Evolutionary conservation across 2,888 invertebrate genomes (phyloP).

Genomic region (Apantesis nais): DNA sequence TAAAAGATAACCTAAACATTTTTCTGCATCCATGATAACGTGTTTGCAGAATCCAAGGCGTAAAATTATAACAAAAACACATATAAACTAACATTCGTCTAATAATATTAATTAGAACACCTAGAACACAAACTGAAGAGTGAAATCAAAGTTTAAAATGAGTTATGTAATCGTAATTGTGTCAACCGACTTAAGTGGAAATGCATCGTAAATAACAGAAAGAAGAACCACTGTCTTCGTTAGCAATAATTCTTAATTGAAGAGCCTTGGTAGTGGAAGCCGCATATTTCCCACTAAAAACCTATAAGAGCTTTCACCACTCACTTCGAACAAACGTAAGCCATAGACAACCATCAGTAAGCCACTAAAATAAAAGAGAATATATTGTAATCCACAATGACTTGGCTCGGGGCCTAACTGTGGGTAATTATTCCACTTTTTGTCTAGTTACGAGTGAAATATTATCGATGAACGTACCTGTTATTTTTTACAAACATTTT

Average conservation of each 20-base stretch:
- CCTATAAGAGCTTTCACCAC: slow-evolving; percentile 19
- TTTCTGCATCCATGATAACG: no score
- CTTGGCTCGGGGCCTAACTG: slow-evolving; percentile 57
- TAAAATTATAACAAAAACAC: no score
- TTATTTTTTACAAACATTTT: slow-evolving; percentile 11
- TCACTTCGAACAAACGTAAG: slow-evolving; percentile 10
- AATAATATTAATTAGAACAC: no score
- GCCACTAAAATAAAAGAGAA: slow-evolving; percentile 32
- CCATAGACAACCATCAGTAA: slow-evolving; percentile 7
- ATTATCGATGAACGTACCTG: slow-evolving; percentile 48
- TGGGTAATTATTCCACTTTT: slow-evolving; percentile 49
- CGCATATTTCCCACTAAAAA: neutral
- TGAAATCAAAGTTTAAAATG: neutral
- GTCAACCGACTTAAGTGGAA: neutral
- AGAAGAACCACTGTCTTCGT: neutral
- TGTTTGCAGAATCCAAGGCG: no score
- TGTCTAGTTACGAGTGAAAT: slow-evolving; percentile 28
- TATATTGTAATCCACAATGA: slow-evolving; percentile 50
- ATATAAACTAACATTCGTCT: no score
- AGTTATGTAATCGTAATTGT: neutral
- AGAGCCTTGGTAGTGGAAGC: neutral
- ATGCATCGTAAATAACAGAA: neutral
- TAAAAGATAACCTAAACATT: no score
- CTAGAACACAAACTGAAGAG: neutral
- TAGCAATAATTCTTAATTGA: neutral